Base-by-base conservation (phyloP, 2,113 vertebrate species). In the Grantiella picta region DNA sequence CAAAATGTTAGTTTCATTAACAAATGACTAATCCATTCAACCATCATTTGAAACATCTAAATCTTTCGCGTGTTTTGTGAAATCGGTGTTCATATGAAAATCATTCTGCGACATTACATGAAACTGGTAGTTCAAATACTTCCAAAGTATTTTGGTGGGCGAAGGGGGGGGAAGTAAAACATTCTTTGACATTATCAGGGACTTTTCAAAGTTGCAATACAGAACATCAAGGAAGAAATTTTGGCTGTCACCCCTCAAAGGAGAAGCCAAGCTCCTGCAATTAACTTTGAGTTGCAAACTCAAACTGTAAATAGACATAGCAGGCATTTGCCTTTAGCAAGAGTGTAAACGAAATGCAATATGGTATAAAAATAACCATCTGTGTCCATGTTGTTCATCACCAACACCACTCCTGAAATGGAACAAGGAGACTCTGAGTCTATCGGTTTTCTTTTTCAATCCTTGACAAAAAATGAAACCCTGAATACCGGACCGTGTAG, bases 361-460 rank as follows among this genome's bases (percentile, higher is more conserved):
- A 15, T 25, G 4, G 12, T 22, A 81, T 20, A 33, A 73, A 89
- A 89, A 15, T 3, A 81, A 20, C 3, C 2, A 23, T 49, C 56
- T 31, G 25, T 28, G 15, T 36, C 31, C 10, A 31, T 15, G 12
- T 17, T 44, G 9, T 33, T 63, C 10, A 81, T 40, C 35, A 72
- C 5, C 27, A 45, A 9, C 3, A 28, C 12, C 9, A 21, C 1
- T 1, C 3, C 5, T 13, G 29, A 45, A 56, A 63, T 19, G 14
- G 7, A 57, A 71, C 38, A 18, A 9, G 29, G 29, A 47, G 15
- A 70, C 45, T 61, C 52, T 56, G 35, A 76, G 9, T 38, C 29
- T 54, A 24, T 4, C 10, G 3, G 4, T n/a, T 86, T 82, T 76
- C 16, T 52, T 76, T 56, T 44, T 60, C 45, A 82, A 56, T 35